Evolutionary conservation across 1,140 invertebrate genomes (phyloP), one percentile per base, ranked within the genome.

Genomic region (Heliconius eleuchia): DNA sequence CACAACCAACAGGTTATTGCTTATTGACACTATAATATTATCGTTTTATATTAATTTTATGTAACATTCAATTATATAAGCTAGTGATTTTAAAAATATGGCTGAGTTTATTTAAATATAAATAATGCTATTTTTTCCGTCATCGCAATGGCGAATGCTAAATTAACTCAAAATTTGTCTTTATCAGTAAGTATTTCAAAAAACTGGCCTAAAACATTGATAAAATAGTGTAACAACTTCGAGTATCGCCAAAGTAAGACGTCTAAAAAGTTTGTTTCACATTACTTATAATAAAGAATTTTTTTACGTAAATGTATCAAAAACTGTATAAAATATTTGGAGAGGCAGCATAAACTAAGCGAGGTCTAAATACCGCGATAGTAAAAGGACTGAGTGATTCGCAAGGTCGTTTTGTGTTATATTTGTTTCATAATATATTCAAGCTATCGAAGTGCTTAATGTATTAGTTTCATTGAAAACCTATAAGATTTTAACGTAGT

Each of bases 1-100:
- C 46, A 74, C 72, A 52, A 23, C 46, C 39, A 74, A 79, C 73
- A 74, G 77, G 77, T 79, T 74, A 72, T 72, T 72, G 52, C 72
- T 78, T 30, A 50, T 73, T 77, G 76, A 77, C 76, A 77, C 71
- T 72, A 72, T 46, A 76, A 77, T 71, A 52, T 52, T 52, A 70
- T 18, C 42, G 76, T 72, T 73, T 30, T 70, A 50, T 42, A 70
- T 66, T 34, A 77, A 71, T 70, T 23, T 77, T 77, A 77, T 77
- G 27, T 77, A 77, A 77, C 42, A 50, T 60, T 76, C 39, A 23
- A 77, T 66, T 23, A 70, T 71, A 30, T 77, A 39, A 77, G 75
- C n/a, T 77, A 11, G 6, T 72, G 71, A 42, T 19, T 72, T 78
- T n/a, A 66, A 73, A 66, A 66, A 66, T 66, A 30, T 30, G 11